phyloP scores from a whole-genome alignment of 2,797 vertebrate species.

The Selene dorsalis region DNA sequence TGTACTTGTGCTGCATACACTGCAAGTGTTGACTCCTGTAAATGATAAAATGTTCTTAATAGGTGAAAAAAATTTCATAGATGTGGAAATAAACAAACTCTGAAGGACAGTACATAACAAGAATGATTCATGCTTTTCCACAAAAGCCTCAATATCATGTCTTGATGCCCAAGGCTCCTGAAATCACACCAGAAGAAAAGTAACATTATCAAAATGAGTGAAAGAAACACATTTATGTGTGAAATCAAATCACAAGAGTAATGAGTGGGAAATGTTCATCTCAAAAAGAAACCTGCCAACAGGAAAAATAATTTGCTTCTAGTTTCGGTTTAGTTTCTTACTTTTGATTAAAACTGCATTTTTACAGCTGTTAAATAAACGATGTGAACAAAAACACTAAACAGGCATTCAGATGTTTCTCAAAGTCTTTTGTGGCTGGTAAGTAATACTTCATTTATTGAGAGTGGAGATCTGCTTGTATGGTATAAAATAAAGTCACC shows the following conservation, averaged over 20 bases:
- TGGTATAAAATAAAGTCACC: neutral
- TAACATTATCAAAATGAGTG: neutral
- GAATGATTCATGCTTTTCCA: no score
- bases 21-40: constrained; percentile 1
- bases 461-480: neutral
- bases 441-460: neutral
- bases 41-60: neutral
- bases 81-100: neutral
- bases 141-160: neutral
- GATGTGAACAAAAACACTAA: neutral
- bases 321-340: no score
- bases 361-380: neutral
- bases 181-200: neutral
- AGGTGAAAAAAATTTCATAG: neutral
- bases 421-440: neutral
- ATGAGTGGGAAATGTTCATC: neutral
- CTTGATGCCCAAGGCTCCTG: neutral
- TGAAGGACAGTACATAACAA: neutral
- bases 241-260: neutral
- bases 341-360: neutral
- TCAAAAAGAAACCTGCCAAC: neutral
- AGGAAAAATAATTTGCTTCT: neutral
- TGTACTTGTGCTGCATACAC: constrained; percentile 8
- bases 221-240: neutral
- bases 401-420: no score